Conservation (phyloP, 2,113 vertebrate species). For the Solea senegalensis region DNA sequence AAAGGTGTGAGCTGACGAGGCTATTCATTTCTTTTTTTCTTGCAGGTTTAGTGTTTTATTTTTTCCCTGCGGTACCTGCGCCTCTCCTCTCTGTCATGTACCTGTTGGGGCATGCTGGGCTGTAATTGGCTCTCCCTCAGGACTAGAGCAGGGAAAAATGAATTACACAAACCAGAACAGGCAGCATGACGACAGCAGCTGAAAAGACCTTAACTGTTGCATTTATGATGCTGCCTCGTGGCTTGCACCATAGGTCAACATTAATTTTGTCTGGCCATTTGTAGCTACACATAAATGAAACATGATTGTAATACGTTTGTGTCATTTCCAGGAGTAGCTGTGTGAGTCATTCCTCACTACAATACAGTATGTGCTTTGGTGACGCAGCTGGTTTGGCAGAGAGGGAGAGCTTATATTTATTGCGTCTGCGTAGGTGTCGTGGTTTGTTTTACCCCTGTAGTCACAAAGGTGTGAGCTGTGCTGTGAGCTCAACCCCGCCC, state of each 20-base stretch:
- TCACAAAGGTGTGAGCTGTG: conserved; percentile 10
- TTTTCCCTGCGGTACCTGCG: conserved; percentile 26
- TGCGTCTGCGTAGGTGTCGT: conserved; percentile 19
- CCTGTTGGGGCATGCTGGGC: conserved; percentile 74
- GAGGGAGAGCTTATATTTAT: conserved; percentile 12
- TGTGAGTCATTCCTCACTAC: background rate
- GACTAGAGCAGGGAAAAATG: conserved; percentile 45
- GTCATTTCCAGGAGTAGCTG: background rate
- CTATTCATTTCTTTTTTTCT: conserved; percentile 61
- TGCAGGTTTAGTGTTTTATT: conserved; percentile 45
- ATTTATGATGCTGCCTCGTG: background rate
- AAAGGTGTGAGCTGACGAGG: conserved; percentile 67
- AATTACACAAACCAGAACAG: conserved; percentile 27
- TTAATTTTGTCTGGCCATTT: background rate
- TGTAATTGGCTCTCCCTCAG: conserved; percentile 66
- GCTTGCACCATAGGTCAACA: background rate
- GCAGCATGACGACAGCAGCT: conserved; percentile 29
- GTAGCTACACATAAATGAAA: background rate
- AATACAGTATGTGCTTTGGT: background rate
- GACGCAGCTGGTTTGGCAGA: background rate
- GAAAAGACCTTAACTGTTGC: background rate
- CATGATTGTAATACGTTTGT: background rate
- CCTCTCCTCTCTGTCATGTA: conserved; percentile 42
- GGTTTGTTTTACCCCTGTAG: conserved; percentile 15
- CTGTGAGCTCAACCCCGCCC: conserved; percentile 14